Conservation (phyloP, 2,113 vertebrate genomes). For the Fregetta grallaria region DNA sequence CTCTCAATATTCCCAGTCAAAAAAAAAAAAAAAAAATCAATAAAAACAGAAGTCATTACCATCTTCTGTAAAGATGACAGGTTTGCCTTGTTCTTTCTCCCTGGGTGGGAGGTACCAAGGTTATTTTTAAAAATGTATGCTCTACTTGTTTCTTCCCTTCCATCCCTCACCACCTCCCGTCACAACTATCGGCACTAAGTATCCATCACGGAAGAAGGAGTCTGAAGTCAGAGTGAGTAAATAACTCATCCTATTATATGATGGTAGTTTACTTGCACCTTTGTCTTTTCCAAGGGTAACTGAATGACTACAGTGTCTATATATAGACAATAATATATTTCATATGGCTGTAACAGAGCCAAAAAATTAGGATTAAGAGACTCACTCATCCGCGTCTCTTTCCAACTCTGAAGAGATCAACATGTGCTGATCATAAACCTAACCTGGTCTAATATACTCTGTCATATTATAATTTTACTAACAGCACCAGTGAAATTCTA, state of each 20-base stretch:
- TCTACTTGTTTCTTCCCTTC: not conserved
- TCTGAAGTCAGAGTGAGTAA: not conserved
- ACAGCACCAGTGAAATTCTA: not conserved
- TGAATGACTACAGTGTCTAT: not conserved
- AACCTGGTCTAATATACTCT: not conserved
- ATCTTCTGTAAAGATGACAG: not conserved
- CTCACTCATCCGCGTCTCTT: not conserved
- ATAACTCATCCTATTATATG: not conserved
- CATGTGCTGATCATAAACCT: not conserved
- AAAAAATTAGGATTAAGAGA: not conserved
- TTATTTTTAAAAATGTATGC: not conserved
- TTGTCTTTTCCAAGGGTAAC: not conserved
- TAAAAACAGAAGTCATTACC: not conserved
- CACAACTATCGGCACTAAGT: not conserved
- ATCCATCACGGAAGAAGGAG: not conserved
- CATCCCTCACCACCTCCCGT: not conserved
- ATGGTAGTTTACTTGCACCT: not conserved
- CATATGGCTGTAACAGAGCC: not conserved
- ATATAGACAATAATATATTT: constrained; percentile 2
- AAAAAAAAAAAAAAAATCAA: not conserved
- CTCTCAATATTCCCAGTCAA: not conserved
- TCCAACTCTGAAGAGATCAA: constrained; percentile 19
- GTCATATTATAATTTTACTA: not conserved
- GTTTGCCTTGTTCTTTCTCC: not conserved
- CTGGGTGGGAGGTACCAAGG: not conserved